Base-by-base conservation (phyloP, 2,888 invertebrate species). In the Lepas anatifera region DNA sequence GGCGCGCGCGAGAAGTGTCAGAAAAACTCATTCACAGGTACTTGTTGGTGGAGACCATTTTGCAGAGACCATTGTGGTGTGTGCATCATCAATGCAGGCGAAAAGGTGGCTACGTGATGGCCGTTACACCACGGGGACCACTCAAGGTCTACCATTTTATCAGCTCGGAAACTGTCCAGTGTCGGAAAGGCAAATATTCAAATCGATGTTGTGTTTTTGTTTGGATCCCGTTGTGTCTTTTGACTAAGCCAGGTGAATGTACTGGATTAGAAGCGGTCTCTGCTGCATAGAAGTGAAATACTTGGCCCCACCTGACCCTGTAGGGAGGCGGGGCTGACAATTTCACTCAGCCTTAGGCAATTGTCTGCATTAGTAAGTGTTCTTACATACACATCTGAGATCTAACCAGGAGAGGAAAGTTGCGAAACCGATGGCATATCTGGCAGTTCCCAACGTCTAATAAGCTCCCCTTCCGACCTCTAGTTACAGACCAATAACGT, bases 11-110 rank as follows among this genome's bases (percentile, higher is more conserved):
- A n/a, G n/a, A n/a, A n/a, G n/a, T n/a, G n/a, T n/a, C n/a, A 71
- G 72, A 68, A 73, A 73, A 68, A 68, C 68, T 48, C 71, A 72
- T 39, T 46, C 48, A 27, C 32, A 29, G 39, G n/a, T 48, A 16
- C 18, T 37, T n/a, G 25, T 13, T 32, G 39, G 22, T 16, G 35
- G n/a, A 29, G 37, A 63, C 8, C 1, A 27, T 7, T 7, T 22
- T 22, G 46, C n/a, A 7, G 22, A 46, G 22, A 22, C 22, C 18
- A 7, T 2, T 7, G 46, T 46, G 7, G 18, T 46, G 18, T 6
- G 7, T 46, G 7, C 22, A 18, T 22, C 22, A 18, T 7, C 22
- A 46, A 22, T 22, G 46, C 43, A 18, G 6, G 6, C 18, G n/a
- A 16, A 3, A 46, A n/a, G 46, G 46, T 46, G 3, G 18, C 22